Evolutionary conservation across 2,888 invertebrate genomes (phyloP).

Genomic region (Ryuthela nishihirai): DNA sequence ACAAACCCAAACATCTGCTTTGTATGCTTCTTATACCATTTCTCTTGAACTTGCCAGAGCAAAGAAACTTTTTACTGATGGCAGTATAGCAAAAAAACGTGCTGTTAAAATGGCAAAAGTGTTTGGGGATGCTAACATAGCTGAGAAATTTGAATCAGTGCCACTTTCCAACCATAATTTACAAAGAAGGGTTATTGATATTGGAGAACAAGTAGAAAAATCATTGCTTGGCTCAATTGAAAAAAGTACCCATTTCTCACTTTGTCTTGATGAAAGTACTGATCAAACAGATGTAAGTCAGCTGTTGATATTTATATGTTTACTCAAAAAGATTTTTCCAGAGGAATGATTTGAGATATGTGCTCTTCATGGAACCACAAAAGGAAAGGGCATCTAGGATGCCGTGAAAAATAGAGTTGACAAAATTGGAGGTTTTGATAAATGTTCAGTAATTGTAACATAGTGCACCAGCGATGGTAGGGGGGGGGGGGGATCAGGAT

Average conservation of each 20-base stretch:
- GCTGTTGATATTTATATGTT: constrained; percentile 2
- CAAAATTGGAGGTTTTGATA: not conserved
- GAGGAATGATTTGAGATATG: too few relatives aligned
- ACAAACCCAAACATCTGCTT: not conserved
- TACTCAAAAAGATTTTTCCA: constrained; percentile 2
- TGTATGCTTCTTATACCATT: constrained; percentile 1
- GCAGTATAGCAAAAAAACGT: not conserved
- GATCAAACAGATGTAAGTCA: not conserved
- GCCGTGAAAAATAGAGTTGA: too few relatives aligned
- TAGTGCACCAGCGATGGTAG: not conserved
- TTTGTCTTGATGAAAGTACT: not conserved
- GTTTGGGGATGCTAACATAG: not conserved
- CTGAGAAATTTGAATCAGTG: constrained; percentile 1
- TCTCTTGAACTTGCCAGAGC: not conserved
- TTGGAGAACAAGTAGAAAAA: too few relatives aligned
- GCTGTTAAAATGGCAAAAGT: not conserved
- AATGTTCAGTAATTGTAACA: not conserved
- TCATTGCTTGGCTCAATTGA: too few relatives aligned
- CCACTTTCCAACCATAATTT: constrained; percentile 2
- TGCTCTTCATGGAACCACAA: too few relatives aligned
- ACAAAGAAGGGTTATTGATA: not conserved
- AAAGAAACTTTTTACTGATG: constrained; percentile 1
- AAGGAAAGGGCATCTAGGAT: too few relatives aligned
- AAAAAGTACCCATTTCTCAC: too few relatives aligned
- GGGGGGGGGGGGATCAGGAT: too few relatives aligned